phyloP scores from a whole-genome alignment of 2,113 vertebrate genomes.

The Gobio gobio region DNA sequence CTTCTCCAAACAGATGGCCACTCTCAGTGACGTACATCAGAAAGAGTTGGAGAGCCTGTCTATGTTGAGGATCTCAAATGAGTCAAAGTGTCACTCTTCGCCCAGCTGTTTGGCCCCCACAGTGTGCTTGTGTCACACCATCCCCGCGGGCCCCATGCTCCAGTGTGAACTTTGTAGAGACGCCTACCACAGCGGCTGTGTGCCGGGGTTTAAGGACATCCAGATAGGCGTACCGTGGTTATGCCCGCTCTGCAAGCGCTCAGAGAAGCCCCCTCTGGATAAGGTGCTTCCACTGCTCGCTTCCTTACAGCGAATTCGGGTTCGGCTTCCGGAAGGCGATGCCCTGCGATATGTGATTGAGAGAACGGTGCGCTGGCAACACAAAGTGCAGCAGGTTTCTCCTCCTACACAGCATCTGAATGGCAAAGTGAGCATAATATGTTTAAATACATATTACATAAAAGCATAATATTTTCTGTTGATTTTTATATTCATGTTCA shows the following conservation, averaged over 20 bases:
- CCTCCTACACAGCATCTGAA: slow-evolving; percentile 70
- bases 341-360: slow-evolving; percentile 95
- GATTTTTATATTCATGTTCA: not conserved
- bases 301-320: slow-evolving; percentile 91
- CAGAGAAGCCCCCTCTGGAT: slow-evolving; percentile 90
- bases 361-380: slow-evolving; percentile 96
- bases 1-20: slow-evolving; percentile 81
- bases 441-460: not conserved
- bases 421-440: slow-evolving; percentile 49
- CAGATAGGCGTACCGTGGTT: slow-evolving; percentile 84
- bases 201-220: slow-evolving; percentile 61
- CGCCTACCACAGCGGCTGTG: slow-evolving; percentile 87
- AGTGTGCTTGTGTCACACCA: slow-evolving; percentile 90
- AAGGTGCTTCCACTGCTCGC: slow-evolving; percentile 90
- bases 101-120: slow-evolving; percentile 76
- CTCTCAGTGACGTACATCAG: slow-evolving; percentile 87
- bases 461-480: not conserved
- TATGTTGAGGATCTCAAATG: slow-evolving; percentile 83
- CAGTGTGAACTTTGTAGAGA: slow-evolving; percentile 96
- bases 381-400: slow-evolving; percentile 88
- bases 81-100: slow-evolving; percentile 79
- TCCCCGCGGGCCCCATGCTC: slow-evolving; percentile 86
- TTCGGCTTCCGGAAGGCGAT: slow-evolving; percentile 92
- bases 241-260: slow-evolving; percentile 88
- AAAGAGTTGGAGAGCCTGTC: slow-evolving; percentile 89